Percentiles rank a stretch among this genome's conserved stretches.
phyloP scores from a whole-genome alignment of 1,140 invertebrate species.

The Zaprionus camerounensis region DNA sequence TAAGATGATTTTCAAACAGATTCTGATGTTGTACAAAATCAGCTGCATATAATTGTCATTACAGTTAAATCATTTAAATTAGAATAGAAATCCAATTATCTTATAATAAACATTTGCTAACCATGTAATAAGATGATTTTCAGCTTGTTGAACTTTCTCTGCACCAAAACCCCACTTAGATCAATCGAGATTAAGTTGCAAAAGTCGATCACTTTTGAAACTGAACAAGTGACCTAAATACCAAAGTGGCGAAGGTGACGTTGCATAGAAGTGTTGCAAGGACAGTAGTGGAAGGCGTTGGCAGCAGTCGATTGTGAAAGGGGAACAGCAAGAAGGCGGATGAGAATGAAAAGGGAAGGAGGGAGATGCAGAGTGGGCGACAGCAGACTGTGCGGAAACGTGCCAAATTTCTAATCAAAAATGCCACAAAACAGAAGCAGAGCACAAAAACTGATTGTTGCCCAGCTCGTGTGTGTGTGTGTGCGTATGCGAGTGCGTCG shows the following conservation, averaged over 20 bases:
- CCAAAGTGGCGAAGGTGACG: not conserved
- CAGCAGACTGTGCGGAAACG: slow-evolving; percentile 32
- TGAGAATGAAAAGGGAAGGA: slow-evolving; percentile 4
- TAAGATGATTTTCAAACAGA: too few species aligned
- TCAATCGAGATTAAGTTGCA: not conserved
- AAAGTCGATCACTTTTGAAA: not conserved
- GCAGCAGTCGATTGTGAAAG: not conserved
- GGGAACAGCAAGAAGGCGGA: not conserved
- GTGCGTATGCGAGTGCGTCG: slow-evolving; percentile 17
- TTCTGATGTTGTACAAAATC: too few species aligned
- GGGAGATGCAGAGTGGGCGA: not conserved
- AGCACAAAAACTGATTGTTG: slow-evolving; percentile 73
- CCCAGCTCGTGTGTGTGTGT: slow-evolving; percentile 16
- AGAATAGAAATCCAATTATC: too few species aligned
- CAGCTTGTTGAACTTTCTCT: too few species aligned
- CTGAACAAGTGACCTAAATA: not conserved
- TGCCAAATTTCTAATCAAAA: slow-evolving; percentile 79
- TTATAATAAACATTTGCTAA: too few species aligned
- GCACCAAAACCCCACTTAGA: too few species aligned
- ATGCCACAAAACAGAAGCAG: slow-evolving; percentile 66
- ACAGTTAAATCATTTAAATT: too few species aligned
- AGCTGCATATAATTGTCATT: too few species aligned
- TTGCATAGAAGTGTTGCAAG: not conserved
- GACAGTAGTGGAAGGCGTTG: too few species aligned
- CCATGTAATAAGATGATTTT: too few species aligned